Evolutionary conservation across 2,113 vertebrate genomes (phyloP), one percentile per base, ranked within the genome.

Genomic region (Leptosomus discolor): DNA sequence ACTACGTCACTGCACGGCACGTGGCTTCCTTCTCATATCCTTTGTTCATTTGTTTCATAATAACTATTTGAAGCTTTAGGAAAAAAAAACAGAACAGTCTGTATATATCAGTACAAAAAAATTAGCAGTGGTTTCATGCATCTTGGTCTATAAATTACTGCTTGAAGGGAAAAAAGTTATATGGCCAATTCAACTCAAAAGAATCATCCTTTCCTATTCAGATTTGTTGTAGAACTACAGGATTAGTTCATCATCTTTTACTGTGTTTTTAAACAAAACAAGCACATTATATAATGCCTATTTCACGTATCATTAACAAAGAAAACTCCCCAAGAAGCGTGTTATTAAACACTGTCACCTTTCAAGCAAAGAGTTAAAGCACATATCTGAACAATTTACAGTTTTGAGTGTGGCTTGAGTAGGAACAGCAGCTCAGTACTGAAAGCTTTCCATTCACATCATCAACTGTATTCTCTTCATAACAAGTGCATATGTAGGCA

Each of bases 11-110:
- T 76, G 76, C 51, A 75, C 1, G 15, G 94, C 94, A 91, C 65
- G 23, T 94, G 87, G 80, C 89, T 94, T 95, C 87, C 89, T 92
- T 79, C 65, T 79, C 95, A 89, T 71, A 84, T 32, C 74, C 83
- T 92, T 92, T 91, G 76, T 89, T 90, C 73, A 0, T 70, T 94
- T 92, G 65, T 88, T 93, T 90, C 94, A 90, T 85, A 91, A 70
- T 23, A 94, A 92, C 74, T 91, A 65, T 64, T 78, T 78, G 76
- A 91, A 89, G 56, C 43, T 71, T 67, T 36, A 68, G 68, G 41
- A 41, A 63, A 71, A 58, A 60, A 68, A 15, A 5, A 5, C 45
- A 78, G 63, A 92, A 54, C 26, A 36, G 54, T 19, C 64, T n/a
- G 71, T 48, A 48, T 43, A 15, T 51, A 78, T 48, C 46, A 77